These are phyloP conservation scores for Mormyrus iriodes DNA, from an alignment of 2,113 vertebrate genomes.

Conservation along the genomic window DNA sequence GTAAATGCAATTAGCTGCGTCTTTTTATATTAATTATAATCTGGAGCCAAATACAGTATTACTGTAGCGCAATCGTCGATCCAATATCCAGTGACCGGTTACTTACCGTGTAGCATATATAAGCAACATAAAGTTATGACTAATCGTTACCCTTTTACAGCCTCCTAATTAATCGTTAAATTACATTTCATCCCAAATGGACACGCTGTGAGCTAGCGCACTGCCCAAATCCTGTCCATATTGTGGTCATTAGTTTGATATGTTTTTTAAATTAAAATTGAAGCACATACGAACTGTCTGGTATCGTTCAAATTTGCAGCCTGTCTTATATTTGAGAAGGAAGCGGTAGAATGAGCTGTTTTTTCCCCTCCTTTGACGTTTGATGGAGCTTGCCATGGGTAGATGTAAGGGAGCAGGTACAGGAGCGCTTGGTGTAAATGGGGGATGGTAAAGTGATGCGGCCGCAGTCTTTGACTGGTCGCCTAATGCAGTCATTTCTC, in stretches of 20 bases:
- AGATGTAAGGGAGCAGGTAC: not conserved
- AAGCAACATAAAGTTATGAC: not conserved
- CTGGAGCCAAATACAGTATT: not conserved
- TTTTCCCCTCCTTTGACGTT: not conserved
- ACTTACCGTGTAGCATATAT: not conserved
- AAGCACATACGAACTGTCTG: not conserved
- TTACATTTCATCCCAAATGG: not conserved
- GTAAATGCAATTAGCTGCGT: not conserved
- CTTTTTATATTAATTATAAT: not conserved
- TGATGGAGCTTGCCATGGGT: not conserved
- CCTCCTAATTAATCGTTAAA: not conserved
- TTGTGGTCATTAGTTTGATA: not conserved
- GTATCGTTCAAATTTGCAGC: not conserved
- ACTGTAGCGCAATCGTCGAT: not conserved
- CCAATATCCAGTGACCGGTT: not conserved
- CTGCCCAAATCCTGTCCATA: not conserved
- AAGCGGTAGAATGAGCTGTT: not conserved
- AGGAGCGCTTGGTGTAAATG: not conserved
- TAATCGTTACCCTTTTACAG: not conserved
- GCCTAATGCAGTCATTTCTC: not conserved
- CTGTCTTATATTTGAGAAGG: not conserved
- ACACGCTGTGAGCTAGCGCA: not conserved
- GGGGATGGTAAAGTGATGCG: not conserved
- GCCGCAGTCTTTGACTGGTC: slow-evolving; percentile 3
- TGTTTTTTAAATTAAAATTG: not conserved